Base-by-base conservation (phyloP, 2,888 invertebrate genomes). In the Cryptocephalus moraei region DNA sequence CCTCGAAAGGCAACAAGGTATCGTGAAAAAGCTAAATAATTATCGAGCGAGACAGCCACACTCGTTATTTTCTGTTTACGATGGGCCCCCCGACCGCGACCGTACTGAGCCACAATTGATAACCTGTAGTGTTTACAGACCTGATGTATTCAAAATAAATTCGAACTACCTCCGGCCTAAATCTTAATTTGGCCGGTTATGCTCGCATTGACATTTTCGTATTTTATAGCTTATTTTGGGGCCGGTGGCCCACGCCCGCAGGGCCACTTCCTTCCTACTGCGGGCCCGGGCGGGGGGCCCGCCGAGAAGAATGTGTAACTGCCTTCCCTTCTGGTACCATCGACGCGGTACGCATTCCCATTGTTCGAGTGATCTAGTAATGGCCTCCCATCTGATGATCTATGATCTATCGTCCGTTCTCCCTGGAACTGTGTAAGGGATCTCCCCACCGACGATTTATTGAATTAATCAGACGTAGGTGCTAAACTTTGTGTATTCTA, bases 101-200 rank as follows among this genome's bases (percentile, higher is more conserved):
- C 49, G 56, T 57, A 59, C 61, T 59, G 59, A 53, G 60, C 57
- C 56, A 65, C 66, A 66, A 66, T 67, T 68, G 67, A 67, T 66
- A 66, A 66, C 67, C 67, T 61, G 65, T 62, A 61, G 66, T 59
- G 65, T 65, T 66, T 64, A 64, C 64, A 64, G 64, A 59, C 60
- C 57, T 56, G 50, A 56, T 54, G 51, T 58, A 58, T 60, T 59
- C 22, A 61, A 60, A 57, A 58, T 60, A 56, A 36, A 36, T 36
- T 11, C 48, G 55, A 57, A 56, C 51, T 51, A 51, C 53, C 59
- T 55, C 62, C 62, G 36, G 36, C 6, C 36, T 36, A 61, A 62
- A 60, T 62, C 59, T 59, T 58, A 62, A 64, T 64, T 64, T 62
- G 61, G 60, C 58, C 54, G 58, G 57, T 57, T 61, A 61, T 61